Percentiles rank a stretch among this genome's conserved stretches.
Evolutionary conservation across 2,888 invertebrate genomes (phyloP).

Genomic region (Cephus rjabovi): DNA sequence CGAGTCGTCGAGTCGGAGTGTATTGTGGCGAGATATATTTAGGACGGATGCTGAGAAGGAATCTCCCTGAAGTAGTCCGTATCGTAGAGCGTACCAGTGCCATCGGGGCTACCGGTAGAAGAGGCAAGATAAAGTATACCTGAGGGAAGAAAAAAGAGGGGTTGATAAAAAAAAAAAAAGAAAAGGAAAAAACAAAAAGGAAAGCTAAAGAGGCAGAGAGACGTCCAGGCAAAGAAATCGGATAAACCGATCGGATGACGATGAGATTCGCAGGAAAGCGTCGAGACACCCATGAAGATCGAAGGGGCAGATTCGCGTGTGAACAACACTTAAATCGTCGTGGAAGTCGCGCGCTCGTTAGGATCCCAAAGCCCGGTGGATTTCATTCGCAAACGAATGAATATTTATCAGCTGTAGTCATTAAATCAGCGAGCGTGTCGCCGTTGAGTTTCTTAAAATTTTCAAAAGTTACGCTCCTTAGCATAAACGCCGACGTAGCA

Average conservation of each 20-base stretch:
- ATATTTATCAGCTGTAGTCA: conserved; percentile 32
- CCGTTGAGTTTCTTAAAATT: background rate
- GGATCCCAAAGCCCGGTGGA: conserved; percentile 12
- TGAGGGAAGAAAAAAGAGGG: background rate
- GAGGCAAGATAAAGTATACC: background rate
- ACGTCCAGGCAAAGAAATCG: background rate
- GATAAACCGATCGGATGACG: background rate
- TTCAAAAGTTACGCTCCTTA: background rate
- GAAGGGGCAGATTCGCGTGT: background rate
- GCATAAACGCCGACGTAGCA: background rate
- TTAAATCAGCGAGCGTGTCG: conserved; percentile 21
- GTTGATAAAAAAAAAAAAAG: background rate
- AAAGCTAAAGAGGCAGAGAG: background rate
- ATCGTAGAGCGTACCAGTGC: background rate
- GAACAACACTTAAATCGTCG: background rate
- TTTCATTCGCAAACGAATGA: conserved; percentile 32
- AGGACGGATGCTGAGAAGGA: background rate
- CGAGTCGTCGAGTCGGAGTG: background rate
- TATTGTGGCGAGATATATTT: background rate
- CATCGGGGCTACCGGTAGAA: too few relatives aligned
- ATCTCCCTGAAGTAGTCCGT: background rate
- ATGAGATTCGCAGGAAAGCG: background rate
- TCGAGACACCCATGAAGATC: background rate
- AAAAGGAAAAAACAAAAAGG: background rate
- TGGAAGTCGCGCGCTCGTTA: conserved; percentile 15